Evolutionary conservation across 2,888 invertebrate species (phyloP).

Genomic region (Alcis repandata): DNA sequence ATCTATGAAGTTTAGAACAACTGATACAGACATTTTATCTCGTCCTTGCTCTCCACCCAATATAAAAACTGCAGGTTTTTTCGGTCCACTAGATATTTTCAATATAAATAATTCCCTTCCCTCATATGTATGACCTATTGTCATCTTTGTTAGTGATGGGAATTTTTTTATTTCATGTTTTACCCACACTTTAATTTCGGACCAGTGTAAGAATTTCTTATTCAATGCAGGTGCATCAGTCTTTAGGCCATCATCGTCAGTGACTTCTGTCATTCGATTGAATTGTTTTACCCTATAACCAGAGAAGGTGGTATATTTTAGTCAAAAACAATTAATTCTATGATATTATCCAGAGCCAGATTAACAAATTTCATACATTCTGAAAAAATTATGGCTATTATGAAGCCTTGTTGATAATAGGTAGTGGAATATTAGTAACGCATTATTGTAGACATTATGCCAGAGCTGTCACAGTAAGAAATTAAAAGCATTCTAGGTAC

Average conservation of each 20-base stretch:
- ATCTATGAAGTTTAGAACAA: slow-evolving; percentile 65
- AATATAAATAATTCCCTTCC: slow-evolving; percentile 66
- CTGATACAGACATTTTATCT: slow-evolving; percentile 72
- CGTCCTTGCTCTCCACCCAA: slow-evolving; percentile 74
- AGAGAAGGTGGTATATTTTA: background rate
- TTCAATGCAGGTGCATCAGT: slow-evolving; percentile 32
- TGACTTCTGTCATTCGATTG: background rate
- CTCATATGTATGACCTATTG: slow-evolving; percentile 67
- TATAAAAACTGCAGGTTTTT: slow-evolving; percentile 65
- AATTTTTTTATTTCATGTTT: slow-evolving; percentile 49
- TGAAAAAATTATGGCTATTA: no score
- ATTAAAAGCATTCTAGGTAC: slow-evolving; percentile 26
- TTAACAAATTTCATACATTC: no score
- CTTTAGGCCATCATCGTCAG: background rate
- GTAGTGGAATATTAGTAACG: no score
- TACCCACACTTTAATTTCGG: slow-evolving; percentile 58
- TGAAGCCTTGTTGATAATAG: no score
- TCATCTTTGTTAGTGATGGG: slow-evolving; percentile 55
- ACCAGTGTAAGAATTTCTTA: slow-evolving; percentile 56
- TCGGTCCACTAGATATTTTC: slow-evolving; percentile 59
- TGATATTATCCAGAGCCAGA: no score
- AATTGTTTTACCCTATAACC: slow-evolving; percentile 32
- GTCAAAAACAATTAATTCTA: no score
- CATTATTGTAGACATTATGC: no score
- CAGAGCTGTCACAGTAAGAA: no score